These are phyloP conservation scores for Sinhomidia bicolor DNA, from an alignment of 2,888 invertebrate genomes.

Conservation along the genomic window DNA sequence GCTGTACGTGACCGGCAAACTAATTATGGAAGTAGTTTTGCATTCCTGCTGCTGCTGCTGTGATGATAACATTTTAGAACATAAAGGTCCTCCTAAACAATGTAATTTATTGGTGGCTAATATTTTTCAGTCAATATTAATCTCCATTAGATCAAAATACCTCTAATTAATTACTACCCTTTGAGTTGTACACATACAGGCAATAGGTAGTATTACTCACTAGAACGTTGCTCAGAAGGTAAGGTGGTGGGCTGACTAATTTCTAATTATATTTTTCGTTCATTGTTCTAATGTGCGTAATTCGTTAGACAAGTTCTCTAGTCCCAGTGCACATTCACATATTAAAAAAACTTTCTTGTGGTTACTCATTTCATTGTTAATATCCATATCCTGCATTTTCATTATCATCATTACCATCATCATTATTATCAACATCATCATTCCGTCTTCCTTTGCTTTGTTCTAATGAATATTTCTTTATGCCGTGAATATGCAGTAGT, in stretches of 20 bases:
- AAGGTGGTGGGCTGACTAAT: slow-evolving; percentile 26
- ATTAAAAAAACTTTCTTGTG: slow-evolving; percentile 16
- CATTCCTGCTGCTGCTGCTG: neutral
- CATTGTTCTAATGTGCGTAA: neutral
- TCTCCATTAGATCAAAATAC: neutral
- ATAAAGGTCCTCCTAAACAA: neutral
- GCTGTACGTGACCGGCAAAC: slow-evolving; percentile 28
- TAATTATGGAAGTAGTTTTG: neutral
- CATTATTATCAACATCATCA: neutral
- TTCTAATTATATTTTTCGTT: neutral
- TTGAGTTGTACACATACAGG: neutral
- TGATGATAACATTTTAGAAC: neutral
- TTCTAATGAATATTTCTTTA: neutral
- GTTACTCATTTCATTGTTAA: slow-evolving; percentile 18
- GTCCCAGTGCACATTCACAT: neutral
- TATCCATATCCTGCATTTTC: slow-evolving; percentile 1
- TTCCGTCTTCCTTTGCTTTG: slow-evolving; percentile 4
- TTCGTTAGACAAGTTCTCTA: neutral
- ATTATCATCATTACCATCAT: neutral
- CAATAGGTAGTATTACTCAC: neutral
- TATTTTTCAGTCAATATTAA: neutral
- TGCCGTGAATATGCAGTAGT: neutral
- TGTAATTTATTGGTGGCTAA: neutral
- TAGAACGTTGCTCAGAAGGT: neutral
- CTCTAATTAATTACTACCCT: neutral